Conservation (phyloP, 2,888 invertebrate genomes). For the Dexiosoma caninum region DNA sequence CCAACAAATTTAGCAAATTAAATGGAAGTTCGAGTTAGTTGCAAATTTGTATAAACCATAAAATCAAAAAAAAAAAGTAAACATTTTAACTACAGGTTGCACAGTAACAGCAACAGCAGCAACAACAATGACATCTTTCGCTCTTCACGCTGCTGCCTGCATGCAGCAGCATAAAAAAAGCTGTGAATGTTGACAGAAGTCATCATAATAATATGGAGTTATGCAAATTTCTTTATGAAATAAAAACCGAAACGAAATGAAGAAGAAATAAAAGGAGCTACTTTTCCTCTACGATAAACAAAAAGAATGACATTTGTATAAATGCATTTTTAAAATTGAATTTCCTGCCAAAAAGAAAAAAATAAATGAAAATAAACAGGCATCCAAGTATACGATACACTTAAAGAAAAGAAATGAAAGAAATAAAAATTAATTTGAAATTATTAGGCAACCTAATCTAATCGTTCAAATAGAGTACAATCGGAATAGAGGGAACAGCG, state of each 20-base stretch:
- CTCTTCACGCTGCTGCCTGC: neutral
- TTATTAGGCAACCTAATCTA: too few relatives aligned
- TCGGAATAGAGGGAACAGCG: too few relatives aligned
- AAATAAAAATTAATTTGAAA: too few relatives aligned
- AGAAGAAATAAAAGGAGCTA: conserved; percentile 1
- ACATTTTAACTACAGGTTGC: conserved; percentile 27
- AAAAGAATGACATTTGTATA: conserved; percentile 55
- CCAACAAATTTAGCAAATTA: conserved; percentile 55
- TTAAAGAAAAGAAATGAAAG: neutral
- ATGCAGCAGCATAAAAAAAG: conserved; percentile 10
- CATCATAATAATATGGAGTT: conserved; percentile 62
- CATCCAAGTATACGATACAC: neutral
- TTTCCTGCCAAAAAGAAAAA: conserved; percentile 42
- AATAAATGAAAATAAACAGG: neutral
- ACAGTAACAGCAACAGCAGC: neutral
- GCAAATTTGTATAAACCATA: conserved; percentile 16
- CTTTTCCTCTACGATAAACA: conserved; percentile 5
- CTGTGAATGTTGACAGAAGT: conserved; percentile 61
- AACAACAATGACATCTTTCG: conserved; percentile 2
- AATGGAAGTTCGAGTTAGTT: conserved; percentile 42
- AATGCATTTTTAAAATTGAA: conserved; percentile 52
- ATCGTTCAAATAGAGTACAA: too few relatives aligned
- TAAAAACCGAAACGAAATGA: conserved; percentile 29
- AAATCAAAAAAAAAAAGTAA: neutral
- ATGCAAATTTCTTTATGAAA: conserved; percentile 57